A percentile compares a stretch with the other conserved stretches of the same genome.
Evolutionary conservation across 1,140 invertebrate genomes (phyloP).

Genomic region (Heliothis subflexa): DNA sequence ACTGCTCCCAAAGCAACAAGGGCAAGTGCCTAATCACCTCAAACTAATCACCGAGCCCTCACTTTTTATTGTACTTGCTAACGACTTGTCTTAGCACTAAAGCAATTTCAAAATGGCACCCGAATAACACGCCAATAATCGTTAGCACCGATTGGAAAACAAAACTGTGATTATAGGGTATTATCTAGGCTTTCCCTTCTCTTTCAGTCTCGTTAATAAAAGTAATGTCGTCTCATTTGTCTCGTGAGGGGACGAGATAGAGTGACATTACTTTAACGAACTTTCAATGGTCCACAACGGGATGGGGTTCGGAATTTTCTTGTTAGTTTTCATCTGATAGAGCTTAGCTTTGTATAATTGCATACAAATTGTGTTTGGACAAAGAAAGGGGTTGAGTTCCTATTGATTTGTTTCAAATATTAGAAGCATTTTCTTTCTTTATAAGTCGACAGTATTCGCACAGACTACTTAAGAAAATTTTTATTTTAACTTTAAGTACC

Average conservation of each 20-base stretch:
- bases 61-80: conserved; percentile 80
- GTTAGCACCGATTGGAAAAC: conserved; percentile 87
- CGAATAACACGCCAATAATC: conserved; percentile 87
- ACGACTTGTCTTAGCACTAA: conserved; percentile 82
- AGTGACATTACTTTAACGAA: conserved; percentile 85
- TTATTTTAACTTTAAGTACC: too few relatives aligned
- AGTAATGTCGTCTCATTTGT: conserved; percentile 65
- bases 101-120: conserved; percentile 83
- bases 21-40: conserved; percentile 51
- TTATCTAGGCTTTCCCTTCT: conserved; percentile 70
- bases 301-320: conserved; percentile 62
- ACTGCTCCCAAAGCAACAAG: conserved; percentile 33
- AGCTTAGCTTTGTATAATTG: conserved; percentile 48
- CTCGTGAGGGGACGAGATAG: conserved; percentile 74
- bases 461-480: too few relatives aligned
- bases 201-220: conserved; percentile 56
- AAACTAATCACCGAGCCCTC: conserved; percentile 68
- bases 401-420: background rate
- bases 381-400: background rate
- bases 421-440: too few relatives aligned
- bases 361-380: conserved; percentile 39
- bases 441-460: too few relatives aligned
- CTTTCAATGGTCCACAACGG: conserved; percentile 77
- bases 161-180: conserved; percentile 87
- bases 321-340: conserved; percentile 49